Base-by-base conservation (phyloP, 2,113 vertebrate species). In the Dicentrarchus labrax region DNA sequence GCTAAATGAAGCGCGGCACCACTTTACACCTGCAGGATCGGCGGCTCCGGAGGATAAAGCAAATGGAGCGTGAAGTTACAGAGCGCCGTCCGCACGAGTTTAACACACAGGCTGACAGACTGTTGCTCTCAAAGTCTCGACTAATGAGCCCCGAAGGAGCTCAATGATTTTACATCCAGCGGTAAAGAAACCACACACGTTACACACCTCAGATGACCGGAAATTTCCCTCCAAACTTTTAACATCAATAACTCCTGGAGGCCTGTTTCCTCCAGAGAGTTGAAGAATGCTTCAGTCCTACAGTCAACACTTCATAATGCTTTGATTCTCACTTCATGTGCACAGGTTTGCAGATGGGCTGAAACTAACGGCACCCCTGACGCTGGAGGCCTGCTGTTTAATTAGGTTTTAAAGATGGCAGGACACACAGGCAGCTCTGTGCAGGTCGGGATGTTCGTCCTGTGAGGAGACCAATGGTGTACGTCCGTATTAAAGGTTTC, bases 361-460 rank as follows among this genome's bases (percentile, higher is more conserved):
- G 89, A 86, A 83, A 90, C 92, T 81, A 91, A 94, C 88, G 65
- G 78, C 81, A 95, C 96, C 94, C 95, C 87, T 53, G 94, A 86
- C 88, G 79, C 91, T 90, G 77, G 94, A 81, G 2, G 68, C 93
- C 96, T 95, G 93, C 95, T 95, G 93, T 93, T 96, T 97, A 94
- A 96, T 96, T 92, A 95, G 93, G 91, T 94, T 96, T 95, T 96
- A 95, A 97, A 95, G 93, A 92, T 91, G 91, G 87, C 91, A 87
- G 94, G 90, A 89, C 64, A 53, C 21, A 56, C 91, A 81, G 90
- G 86, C 90, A 82, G 78, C 57, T 92, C 95, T 93, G 87, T 92
- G 93, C 83, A 61, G 5, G 10, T 30, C 30, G 30, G 30, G 30
- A 30, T 30, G 30, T 30, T 30, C 3, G 3, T 30, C 30, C 30